Evolutionary conservation across 2,797 vertebrate species (phyloP).

Genomic region (Onychomys arenicola): DNA sequence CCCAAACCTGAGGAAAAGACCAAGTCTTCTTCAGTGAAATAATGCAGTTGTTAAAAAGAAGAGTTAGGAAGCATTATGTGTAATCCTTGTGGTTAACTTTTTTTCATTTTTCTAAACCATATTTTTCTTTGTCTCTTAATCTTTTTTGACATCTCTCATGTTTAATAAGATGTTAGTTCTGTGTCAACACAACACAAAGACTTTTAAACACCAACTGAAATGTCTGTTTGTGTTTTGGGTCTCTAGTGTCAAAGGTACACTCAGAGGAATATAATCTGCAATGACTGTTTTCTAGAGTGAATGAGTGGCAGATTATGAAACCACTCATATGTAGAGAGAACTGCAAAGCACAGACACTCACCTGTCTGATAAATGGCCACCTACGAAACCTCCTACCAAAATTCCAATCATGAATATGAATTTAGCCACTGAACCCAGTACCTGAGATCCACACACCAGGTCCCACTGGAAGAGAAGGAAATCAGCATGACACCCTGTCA

Average conservation of each 20-base stretch:
- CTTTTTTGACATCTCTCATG: conserved; percentile 81
- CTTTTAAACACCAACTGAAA: background rate
- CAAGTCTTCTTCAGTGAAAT: too few relatives aligned
- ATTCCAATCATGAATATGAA: too few relatives aligned
- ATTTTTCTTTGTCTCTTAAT: background rate
- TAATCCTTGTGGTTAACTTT: background rate
- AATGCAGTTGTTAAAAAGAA: background rate
- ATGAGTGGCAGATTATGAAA: background rate
- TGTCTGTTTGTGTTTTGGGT: conserved; percentile 84
- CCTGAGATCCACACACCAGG: too few relatives aligned
- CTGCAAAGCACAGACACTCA: background rate
- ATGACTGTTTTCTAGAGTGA: background rate
- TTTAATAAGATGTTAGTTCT: conserved; percentile 83
- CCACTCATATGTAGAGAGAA: background rate
- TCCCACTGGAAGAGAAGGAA: too few relatives aligned
- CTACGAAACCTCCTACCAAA: too few relatives aligned
- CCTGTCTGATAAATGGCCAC: too few relatives aligned
- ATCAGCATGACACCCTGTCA: too few relatives aligned
- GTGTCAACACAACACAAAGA: conserved; percentile 83
- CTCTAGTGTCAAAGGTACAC: conserved; percentile 64
- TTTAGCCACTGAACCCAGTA: too few relatives aligned
- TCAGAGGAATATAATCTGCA: background rate
- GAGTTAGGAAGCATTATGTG: background rate
- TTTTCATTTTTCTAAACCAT: background rate
- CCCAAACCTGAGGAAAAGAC: conserved; percentile 72